Percentiles rank a stretch among this genome's conserved stretches.
Evolutionary conservation across 2,888 invertebrate species (phyloP).

Genomic region (Cosmia trapezina): DNA sequence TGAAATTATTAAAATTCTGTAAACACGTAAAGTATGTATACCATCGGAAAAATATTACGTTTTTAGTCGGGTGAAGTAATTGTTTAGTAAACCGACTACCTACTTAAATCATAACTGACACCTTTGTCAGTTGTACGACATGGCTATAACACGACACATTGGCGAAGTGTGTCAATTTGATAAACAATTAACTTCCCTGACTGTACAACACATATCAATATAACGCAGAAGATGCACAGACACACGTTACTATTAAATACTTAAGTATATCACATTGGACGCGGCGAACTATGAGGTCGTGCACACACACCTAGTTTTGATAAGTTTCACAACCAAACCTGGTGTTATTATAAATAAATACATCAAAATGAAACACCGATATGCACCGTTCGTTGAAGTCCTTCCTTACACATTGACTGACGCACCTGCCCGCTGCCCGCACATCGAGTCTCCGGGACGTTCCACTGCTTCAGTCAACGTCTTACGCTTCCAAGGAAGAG

Average conservation of each 20-base stretch:
- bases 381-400: slow-evolving; percentile 51
- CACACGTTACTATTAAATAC: slow-evolving; percentile 54
- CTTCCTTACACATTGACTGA: slow-evolving; percentile 19
- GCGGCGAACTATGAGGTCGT: slow-evolving; percentile 49
- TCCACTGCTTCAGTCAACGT: slow-evolving; percentile 13
- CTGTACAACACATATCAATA: not conserved
- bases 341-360: slow-evolving; percentile 50
- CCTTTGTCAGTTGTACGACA: not conserved
- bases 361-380: slow-evolving; percentile 46
- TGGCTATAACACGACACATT: not conserved
- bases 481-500: not conserved
- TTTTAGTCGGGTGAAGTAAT: not conserved
- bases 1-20: slow-evolving; percentile 10
- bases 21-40: not conserved
- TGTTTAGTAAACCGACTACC: not conserved
- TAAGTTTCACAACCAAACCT: slow-evolving; percentile 70
- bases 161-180: not conserved
- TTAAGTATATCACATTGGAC: slow-evolving; percentile 78
- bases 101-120: not conserved
- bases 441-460: not conserved
- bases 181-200: slow-evolving; percentile 7
- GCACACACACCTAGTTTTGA: slow-evolving; percentile 43
- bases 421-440: slow-evolving; percentile 32
- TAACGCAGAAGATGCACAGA: slow-evolving; percentile 1
- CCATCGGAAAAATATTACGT: not conserved